Evolutionary conservation across 2,888 invertebrate species (phyloP), one percentile per base, ranked within the genome.

Genomic region (Auanema sp.): DNA sequence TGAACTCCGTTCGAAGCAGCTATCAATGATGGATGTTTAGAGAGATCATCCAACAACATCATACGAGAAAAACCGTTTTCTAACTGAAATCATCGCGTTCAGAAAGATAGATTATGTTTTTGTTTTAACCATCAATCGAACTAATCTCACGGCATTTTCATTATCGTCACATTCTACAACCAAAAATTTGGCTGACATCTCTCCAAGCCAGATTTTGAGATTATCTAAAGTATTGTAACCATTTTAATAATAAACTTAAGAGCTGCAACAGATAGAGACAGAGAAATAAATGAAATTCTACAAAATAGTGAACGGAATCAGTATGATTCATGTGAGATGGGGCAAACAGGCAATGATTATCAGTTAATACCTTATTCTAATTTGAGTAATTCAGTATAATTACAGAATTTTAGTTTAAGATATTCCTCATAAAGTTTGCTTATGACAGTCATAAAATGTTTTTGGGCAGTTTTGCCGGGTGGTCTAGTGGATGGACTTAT

Each of bases 161-260:
- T 71, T 71, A 18, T 66, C 66, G 44, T 61, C 61, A 16, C 66
- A 59, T 41, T 71, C 71, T 40, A 71, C 61, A 2, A 71, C 71
- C 3, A 71, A 64, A 50, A 68, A 71, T 24, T 68, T 71, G 0
- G 71, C 66, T 49, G 64, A 60, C 66, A 71, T 68, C 8, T 33
- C 33, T 33, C 4, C 33, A 33, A 33, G 33, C 33, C 33, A 33
- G 33, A 8, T 33, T 33, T 33, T 33, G 33, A 8, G 8, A 33
- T 47, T 1, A 18, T 47, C 3, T 47, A 11, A 18, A 16, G 2
- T 18, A 8, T 8, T 47, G 16, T 8, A 16, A 18, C 16, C 18
- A 18, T 18, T n/a, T n/a, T n/a, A n/a, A n/a, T n/a, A n/a, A n/a
- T n/a, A n/a, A n/a, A n/a, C n/a, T n/a, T n/a, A n/a, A n/a, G n/a